phyloP scores from a whole-genome alignment of 2,888 invertebrate species.

The Sinopyrophorus schimmeli region DNA sequence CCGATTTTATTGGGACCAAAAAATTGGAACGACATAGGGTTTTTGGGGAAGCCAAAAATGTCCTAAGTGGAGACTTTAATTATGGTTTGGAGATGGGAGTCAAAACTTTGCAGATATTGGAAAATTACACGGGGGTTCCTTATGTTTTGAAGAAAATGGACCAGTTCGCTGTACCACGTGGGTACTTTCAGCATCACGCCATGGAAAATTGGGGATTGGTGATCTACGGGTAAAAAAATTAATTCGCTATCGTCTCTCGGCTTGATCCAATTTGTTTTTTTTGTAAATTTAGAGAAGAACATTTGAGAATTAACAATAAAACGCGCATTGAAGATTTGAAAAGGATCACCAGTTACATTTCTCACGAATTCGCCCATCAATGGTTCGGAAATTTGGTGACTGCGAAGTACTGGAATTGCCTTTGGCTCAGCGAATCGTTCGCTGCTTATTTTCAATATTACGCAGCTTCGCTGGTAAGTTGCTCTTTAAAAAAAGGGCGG shows the following conservation, averaged over 20 bases:
- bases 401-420: constrained; percentile 52
- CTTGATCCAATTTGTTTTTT: not conserved
- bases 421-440: constrained; percentile 60
- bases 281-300: constrained; percentile 12
- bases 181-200: constrained; percentile 72
- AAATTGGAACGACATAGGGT: constrained; percentile 40
- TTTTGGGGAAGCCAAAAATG: constrained; percentile 40
- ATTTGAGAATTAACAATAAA: too few species aligned
- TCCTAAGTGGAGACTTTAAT: constrained; percentile 42
- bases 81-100: constrained; percentile 56
- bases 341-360: constrained; percentile 47
- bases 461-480: constrained; percentile 40
- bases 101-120: constrained; percentile 57
- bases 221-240: constrained; percentile 64
- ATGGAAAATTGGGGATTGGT: constrained; percentile 96
- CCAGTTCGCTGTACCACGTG: constrained; percentile 78
- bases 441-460: constrained; percentile 59
- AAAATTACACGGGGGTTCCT: constrained; percentile 60
- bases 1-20: constrained; percentile 56
- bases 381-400: constrained; percentile 58
- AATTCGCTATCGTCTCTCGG: not conserved
- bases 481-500: not conserved
- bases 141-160: constrained; percentile 66
- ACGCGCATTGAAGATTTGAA: constrained; percentile 34
- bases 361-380: constrained; percentile 62